These are phyloP conservation scores for Camelus dromedarius DNA, from an alignment of 2,113 vertebrate species.

Conservation along the genomic window DNA sequence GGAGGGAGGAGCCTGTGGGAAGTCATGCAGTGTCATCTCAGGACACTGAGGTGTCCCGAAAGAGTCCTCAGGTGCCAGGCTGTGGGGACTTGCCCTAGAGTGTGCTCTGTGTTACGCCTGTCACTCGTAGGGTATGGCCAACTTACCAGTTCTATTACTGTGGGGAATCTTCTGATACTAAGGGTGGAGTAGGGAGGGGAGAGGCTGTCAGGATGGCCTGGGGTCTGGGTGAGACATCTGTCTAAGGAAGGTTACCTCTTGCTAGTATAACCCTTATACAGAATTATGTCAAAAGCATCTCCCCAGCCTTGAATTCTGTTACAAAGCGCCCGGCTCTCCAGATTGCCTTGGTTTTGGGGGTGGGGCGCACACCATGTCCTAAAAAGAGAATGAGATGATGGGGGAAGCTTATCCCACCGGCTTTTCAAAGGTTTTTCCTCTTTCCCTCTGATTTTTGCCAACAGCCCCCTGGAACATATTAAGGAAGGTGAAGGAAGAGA, in stretches of 20 bases:
- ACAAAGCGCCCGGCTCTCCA: background rate
- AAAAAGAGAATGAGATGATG: background rate
- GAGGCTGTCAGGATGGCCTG: background rate
- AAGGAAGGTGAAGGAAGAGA: background rate
- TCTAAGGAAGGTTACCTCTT: background rate
- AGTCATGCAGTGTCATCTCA: background rate
- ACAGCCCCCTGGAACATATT: background rate
- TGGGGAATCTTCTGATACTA: background rate
- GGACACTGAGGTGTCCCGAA: background rate
- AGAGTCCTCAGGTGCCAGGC: background rate
- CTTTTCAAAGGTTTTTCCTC: background rate
- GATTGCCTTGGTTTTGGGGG: background rate
- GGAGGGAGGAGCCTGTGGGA: background rate
- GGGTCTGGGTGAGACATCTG: background rate
- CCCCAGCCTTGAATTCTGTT: background rate
- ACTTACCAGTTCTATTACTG: background rate
- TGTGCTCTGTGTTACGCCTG: background rate
- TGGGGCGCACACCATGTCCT: background rate
- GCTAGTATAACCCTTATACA: background rate
- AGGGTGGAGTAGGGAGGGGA: background rate
- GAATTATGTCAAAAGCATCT: background rate
- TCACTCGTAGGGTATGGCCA: background rate
- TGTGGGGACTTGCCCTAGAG: background rate
- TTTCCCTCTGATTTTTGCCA: background rate
- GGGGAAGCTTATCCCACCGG: background rate